phyloP scores from a whole-genome alignment of 2,113 vertebrate genomes.

The Oxygymnocypris stewartii region DNA sequence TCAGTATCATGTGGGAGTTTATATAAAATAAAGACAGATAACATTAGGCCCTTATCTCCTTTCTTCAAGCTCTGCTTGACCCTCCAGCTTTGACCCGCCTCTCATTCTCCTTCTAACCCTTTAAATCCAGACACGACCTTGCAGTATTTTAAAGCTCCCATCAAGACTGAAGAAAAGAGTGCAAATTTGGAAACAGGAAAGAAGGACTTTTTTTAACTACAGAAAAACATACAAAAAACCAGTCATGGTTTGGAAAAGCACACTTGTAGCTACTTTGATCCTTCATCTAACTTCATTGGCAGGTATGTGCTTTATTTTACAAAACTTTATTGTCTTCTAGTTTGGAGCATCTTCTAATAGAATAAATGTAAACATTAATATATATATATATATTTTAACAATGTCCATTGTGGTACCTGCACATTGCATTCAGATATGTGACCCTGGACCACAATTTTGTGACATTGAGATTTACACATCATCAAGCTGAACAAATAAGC shows the following conservation, averaged over 20 bases:
- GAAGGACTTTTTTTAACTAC: background rate
- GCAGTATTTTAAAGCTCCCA: background rate
- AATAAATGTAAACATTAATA: background rate
- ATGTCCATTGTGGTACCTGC: no score
- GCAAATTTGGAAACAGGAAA: background rate
- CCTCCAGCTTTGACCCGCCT: background rate
- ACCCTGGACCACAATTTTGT: no score
- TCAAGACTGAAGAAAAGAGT: background rate
- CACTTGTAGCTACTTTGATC: background rate
- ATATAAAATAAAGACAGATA: constrained; percentile 18
- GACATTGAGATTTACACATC: no score
- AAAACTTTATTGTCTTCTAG: background rate
- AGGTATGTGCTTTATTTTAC: constrained; percentile 18
- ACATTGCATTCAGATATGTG: no score
- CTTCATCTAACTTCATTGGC: background rate
- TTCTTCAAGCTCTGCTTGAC: background rate
- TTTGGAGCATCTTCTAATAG: background rate
- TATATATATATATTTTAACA: background rate
- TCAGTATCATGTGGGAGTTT: background rate
- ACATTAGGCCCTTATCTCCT: background rate
- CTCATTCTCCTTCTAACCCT: background rate
- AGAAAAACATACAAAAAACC: background rate
- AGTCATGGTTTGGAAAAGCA: constrained; percentile 16
- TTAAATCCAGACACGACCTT: background rate
- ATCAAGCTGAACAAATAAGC: no score